Conservation (phyloP, 2,797 vertebrate species). For the Alauda arvensis region DNA sequence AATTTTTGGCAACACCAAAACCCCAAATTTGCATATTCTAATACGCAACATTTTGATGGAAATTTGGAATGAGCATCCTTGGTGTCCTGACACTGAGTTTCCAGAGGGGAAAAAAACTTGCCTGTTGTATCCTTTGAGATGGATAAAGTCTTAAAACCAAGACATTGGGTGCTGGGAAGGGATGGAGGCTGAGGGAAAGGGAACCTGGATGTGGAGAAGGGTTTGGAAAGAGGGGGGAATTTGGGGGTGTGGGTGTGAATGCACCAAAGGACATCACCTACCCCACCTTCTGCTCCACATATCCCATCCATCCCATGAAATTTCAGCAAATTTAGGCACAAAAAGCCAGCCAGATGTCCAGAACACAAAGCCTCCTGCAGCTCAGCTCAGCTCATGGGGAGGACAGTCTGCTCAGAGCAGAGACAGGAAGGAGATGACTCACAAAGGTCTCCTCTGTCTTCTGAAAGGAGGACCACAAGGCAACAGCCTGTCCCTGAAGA, state of each 20-base stretch:
- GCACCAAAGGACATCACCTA: neutral
- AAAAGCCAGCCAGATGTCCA: neutral
- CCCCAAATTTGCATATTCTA: neutral
- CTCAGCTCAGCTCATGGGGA: neutral
- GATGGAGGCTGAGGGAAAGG: neutral
- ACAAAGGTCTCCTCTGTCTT: neutral
- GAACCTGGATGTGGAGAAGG: rapidly evolving
- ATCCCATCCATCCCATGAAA: neutral
- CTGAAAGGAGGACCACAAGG: neutral
- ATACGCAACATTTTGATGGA: neutral
- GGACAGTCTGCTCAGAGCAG: neutral
- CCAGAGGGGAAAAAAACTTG: neutral
- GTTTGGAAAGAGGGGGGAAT: neutral
- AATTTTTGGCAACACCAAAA: neutral
- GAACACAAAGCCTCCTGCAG: neutral
- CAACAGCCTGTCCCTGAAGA: neutral
- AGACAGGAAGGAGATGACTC: neutral
- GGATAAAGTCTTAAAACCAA: neutral
- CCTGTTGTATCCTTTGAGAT: neutral
- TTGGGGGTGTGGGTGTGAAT: rapidly evolving
- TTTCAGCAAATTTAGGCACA: neutral
- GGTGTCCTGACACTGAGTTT: neutral
- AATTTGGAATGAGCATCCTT: neutral
- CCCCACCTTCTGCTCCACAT: neutral
- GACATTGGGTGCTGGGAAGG: neutral